A percentile compares a stretch with the other conserved stretches of the same genome.
Conservation (phyloP, 2,888 invertebrate species). For the Nebria brevicollis region DNA sequence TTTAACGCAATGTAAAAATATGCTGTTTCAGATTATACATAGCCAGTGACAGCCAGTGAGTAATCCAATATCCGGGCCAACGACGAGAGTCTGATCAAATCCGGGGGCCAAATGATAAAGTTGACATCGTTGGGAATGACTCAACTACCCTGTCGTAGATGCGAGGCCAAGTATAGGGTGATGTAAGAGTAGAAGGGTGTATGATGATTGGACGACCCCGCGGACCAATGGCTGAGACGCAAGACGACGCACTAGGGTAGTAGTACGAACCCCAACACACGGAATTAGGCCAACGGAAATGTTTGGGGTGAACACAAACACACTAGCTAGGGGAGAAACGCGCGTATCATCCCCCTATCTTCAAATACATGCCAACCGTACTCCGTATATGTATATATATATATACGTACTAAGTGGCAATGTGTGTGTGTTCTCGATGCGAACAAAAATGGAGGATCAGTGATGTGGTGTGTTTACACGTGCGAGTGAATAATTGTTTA, state of each 20-base stretch:
- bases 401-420: background rate
- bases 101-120: background rate
- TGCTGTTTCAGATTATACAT: background rate
- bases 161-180: background rate
- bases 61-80: conserved; percentile 14
- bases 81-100: background rate
- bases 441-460: conserved; percentile 1
- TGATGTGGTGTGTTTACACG: conserved; percentile 1
- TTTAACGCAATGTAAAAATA: background rate
- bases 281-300: conserved; percentile 15
- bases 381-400: background rate
- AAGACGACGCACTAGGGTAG: conserved; percentile 16
- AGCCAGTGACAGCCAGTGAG: background rate
- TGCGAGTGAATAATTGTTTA: background rate
- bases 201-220: conserved; percentile 15
- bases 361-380: background rate
- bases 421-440: background rate
- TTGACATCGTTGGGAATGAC: background rate
- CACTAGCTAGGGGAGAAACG: background rate
- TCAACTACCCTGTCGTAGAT: background rate
- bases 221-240: conserved; percentile 14
- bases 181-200: conserved; percentile 2
- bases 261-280: background rate
- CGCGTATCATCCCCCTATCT: conserved; percentile 1
- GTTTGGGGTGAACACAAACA: background rate